Evolutionary conservation across 2,113 vertebrate genomes (phyloP).

Genomic region (Trogon melanurus): DNA sequence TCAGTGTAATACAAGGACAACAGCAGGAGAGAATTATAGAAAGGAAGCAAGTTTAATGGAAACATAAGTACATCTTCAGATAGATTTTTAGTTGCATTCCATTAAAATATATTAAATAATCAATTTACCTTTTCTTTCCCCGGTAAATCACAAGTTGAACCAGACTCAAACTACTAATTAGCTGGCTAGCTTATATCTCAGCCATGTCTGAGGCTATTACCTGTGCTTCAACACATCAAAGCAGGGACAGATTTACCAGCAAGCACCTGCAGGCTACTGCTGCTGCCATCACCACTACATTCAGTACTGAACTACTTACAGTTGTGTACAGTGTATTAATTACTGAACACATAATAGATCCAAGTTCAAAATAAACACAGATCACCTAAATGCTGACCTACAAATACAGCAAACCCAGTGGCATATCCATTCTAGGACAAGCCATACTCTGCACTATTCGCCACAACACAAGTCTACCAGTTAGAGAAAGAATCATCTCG

Average conservation of each 20-base stretch:
- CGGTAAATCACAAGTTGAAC: slow-evolving; percentile 16
- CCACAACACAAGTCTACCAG: neutral
- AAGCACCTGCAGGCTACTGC: neutral
- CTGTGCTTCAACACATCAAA: neutral
- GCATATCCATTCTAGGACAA: neutral
- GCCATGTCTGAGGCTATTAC: neutral
- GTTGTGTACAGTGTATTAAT: neutral
- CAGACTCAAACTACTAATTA: neutral
- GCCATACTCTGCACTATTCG: neutral
- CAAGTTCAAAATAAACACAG: neutral
- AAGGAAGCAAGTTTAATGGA: neutral
- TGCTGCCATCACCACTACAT: neutral
- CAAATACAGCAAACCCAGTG: neutral
- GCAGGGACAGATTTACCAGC: neutral
- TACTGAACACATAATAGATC: neutral
- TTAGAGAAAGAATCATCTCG: neutral
- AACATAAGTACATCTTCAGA: neutral
- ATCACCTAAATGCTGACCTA: neutral
- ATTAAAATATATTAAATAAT: neutral
- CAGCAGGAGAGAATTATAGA: neutral
- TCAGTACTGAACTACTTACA: neutral
- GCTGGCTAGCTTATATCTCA: neutral
- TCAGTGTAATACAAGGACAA: neutral
- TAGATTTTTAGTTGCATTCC: neutral
- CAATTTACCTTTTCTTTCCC: neutral